Conservation (phyloP, 2,888 invertebrate genomes). For the Euphydryas editha region DNA sequence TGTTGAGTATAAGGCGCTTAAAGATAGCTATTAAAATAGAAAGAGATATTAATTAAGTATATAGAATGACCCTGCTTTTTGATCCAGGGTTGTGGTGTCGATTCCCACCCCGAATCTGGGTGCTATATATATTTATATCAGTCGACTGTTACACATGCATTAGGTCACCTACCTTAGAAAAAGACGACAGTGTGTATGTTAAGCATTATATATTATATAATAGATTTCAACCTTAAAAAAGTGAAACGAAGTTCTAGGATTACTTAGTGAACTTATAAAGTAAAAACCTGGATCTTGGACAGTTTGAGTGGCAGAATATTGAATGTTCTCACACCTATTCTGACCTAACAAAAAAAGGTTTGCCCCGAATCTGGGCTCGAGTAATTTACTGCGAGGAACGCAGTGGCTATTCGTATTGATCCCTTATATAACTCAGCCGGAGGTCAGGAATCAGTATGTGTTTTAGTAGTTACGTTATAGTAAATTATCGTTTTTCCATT, state of each 20-base stretch:
- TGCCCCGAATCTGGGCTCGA: conserved; percentile 43
- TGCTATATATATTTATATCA: no score
- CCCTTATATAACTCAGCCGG: conserved; percentile 29
- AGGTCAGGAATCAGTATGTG: neutral
- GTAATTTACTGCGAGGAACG: conserved; percentile 45
- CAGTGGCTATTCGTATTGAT: conserved; percentile 36
- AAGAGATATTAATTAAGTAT: no score
- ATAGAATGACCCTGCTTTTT: no score
- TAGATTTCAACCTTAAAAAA: neutral
- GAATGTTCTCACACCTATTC: conserved; percentile 58
- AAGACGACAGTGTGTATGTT: no score
- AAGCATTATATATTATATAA: neutral
- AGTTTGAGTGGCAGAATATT: conserved; percentile 47
- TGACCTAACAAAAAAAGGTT: conserved; percentile 70
- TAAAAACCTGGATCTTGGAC: conserved; percentile 15
- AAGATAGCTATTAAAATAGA: no score
- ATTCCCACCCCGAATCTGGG: no score
- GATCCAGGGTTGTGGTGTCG: no score
- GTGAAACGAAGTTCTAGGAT: conserved; percentile 16
- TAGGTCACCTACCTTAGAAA: no score
- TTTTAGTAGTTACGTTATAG: neutral
- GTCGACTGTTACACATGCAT: no score
- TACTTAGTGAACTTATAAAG: conserved; percentile 24
- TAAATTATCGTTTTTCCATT: no score
- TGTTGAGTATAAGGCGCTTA: no score